phyloP scores from a whole-genome alignment of 2,888 invertebrate species.

The Blastobasis adustella region DNA sequence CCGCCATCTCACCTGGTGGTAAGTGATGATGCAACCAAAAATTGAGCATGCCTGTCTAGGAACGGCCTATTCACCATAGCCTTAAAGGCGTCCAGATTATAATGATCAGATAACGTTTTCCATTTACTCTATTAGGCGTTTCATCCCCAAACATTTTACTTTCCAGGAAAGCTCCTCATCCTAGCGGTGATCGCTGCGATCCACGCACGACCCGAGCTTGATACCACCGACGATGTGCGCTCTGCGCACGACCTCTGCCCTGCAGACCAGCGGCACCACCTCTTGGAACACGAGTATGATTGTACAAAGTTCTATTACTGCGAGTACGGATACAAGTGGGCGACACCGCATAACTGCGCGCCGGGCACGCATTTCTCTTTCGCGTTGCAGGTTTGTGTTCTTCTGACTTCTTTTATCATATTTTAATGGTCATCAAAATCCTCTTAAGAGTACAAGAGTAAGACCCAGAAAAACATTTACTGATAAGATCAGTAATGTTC shows the following conservation, averaged over 20 bases:
- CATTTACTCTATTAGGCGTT: too few species aligned
- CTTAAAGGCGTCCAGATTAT: too few species aligned
- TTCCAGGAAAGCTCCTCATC: not conserved
- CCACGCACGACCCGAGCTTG: not conserved
- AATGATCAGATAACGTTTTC: too few species aligned
- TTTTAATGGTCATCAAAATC: not conserved
- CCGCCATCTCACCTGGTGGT: too few species aligned
- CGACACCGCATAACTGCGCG: slow-evolving; percentile 27
- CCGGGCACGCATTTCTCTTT: slow-evolving; percentile 44
- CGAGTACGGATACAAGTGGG: slow-evolving; percentile 37
- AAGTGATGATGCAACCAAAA: too few species aligned
- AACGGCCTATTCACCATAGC: too few species aligned
- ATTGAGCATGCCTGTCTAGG: too few species aligned
- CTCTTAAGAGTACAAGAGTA: not conserved
- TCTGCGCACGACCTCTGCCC: slow-evolving; percentile 72
- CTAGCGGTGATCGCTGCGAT: not conserved
- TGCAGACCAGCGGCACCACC: slow-evolving; percentile 73
- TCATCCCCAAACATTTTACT: not conserved
- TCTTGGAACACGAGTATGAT: slow-evolving; percentile 48
- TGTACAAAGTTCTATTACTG: slow-evolving; percentile 60
- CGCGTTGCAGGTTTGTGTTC: slow-evolving; percentile 29
- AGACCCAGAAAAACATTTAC: not conserved
- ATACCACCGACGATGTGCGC: not conserved
- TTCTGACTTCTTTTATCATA: not conserved
- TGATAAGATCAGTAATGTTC: too few species aligned